Conservation (phyloP, 2,797 vertebrate genomes). For the Psittacula derbiana region DNA sequence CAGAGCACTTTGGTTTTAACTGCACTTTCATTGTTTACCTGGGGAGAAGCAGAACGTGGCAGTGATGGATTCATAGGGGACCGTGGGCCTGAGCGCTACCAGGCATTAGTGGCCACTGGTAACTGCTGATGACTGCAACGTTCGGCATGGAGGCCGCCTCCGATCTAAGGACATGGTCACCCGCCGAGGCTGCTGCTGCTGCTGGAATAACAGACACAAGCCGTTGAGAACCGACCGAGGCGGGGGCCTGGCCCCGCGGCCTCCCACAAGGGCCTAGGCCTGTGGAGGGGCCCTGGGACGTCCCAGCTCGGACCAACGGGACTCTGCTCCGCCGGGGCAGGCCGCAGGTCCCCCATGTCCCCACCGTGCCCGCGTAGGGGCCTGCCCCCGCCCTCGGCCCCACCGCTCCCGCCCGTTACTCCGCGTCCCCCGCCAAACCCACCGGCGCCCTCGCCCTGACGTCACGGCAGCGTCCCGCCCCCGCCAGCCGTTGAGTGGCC, state of each 20-base stretch:
- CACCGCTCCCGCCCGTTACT: background rate
- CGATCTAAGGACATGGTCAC: rapidly evolving
- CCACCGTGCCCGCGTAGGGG: rapidly evolving
- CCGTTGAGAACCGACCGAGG: background rate
- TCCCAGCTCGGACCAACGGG: background rate
- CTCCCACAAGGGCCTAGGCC: background rate
- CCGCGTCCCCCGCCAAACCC: background rate
- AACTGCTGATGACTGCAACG: background rate
- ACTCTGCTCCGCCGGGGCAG: rapidly evolving
- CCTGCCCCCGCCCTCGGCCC: too few species aligned
- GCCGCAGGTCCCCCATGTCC: too few species aligned
- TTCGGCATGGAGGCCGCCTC: background rate
- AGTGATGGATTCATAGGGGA: slow-evolving; percentile 19
- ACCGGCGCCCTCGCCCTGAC: background rate
- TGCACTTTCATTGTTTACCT: background rate
- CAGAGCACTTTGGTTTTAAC: rapidly evolving
- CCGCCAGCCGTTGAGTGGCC: background rate
- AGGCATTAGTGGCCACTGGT: background rate
- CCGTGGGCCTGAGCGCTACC: background rate
- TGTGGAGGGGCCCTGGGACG: background rate
- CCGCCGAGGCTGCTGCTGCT: background rate
- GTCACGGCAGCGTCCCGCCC: background rate
- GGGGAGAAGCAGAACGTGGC: background rate
- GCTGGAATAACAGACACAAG: background rate
- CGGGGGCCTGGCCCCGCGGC: background rate